Evolutionary conservation across 2,113 vertebrate genomes (phyloP).

Genomic region (Ranitomeya imitator): DNA sequence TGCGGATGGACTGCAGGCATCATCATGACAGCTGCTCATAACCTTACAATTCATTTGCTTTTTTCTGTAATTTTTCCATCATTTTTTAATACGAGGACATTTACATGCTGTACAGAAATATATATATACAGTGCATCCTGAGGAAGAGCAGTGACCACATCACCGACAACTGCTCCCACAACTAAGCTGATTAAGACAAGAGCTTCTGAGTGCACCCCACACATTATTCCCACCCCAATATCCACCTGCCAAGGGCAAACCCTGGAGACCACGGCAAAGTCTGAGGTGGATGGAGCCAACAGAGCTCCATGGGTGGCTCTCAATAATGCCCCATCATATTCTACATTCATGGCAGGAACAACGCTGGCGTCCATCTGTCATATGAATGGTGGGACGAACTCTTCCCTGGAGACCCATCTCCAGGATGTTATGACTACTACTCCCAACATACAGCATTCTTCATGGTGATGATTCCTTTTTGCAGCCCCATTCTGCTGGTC

Average conservation of each 20-base stretch:
- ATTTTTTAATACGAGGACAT: slow-evolving; percentile 60
- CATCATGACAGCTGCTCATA: slow-evolving; percentile 5
- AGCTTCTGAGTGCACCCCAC: slow-evolving; percentile 17
- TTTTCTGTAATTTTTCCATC: slow-evolving; percentile 67
- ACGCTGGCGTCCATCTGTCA: neutral
- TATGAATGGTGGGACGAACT: neutral
- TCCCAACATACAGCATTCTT: neutral
- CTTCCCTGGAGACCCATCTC: neutral
- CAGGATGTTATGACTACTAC: neutral
- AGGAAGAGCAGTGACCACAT: slow-evolving; percentile 51
- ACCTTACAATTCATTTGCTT: slow-evolving; percentile 59
- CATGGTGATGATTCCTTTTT: neutral
- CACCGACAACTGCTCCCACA: slow-evolving; percentile 50
- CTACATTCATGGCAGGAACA: neutral
- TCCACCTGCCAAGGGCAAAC: slow-evolving; percentile 61
- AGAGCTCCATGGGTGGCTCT: neutral
- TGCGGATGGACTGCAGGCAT: too few relatives aligned
- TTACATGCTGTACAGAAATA: slow-evolving; percentile 92
- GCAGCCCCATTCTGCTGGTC: neutral
- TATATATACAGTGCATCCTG: slow-evolving; percentile 76
- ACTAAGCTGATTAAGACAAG: slow-evolving; percentile 58
- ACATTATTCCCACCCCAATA: slow-evolving; percentile 58
- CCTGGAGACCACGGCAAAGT: slow-evolving; percentile 76
- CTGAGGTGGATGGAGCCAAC: neutral
- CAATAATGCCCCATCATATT: neutral